Conservation (phyloP, 2,888 invertebrate genomes). For the Drosophila setosimentum region DNA sequence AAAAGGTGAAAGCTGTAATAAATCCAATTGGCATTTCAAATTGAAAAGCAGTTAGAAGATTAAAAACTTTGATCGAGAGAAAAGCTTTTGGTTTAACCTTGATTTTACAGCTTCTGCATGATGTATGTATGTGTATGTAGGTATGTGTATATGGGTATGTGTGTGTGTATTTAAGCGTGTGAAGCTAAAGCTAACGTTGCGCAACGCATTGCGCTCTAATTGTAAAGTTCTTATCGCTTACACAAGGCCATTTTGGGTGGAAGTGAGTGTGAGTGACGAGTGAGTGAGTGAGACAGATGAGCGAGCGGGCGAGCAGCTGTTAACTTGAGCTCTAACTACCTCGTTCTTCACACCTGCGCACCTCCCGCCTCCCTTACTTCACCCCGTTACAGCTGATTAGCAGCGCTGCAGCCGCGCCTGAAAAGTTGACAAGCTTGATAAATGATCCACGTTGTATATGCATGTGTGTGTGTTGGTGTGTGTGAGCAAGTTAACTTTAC, state of each 20-base stretch:
- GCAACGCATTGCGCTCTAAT: conserved; percentile 40
- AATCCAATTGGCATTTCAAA: conserved; percentile 19
- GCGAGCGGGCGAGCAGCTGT: conserved; percentile 24
- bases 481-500: conserved; percentile 39
- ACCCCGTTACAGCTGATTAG: conserved; percentile 51
- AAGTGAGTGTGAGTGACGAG: conserved; percentile 6
- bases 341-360: conserved; percentile 41
- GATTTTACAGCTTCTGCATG: conserved; percentile 14
- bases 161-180: conserved; percentile 1
- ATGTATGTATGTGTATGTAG: background rate
- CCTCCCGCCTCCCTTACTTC: background rate
- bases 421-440: conserved; percentile 55
- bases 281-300: conserved; percentile 5
- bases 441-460: conserved; percentile 50
- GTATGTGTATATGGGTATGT: background rate
- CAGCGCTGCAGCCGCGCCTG: conserved; percentile 47
- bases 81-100: conserved; percentile 30
- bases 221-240: conserved; percentile 51
- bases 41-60: conserved; percentile 5
- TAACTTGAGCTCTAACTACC: conserved; percentile 36
- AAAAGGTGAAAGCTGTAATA: conserved; percentile 24
- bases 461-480: background rate
- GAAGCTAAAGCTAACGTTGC: conserved; percentile 27
- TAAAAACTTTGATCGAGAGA: conserved; percentile 8
- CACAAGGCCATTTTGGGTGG: conserved; percentile 40